Evolutionary conservation across 2,113 vertebrate species (phyloP).

Genomic region (Lipophrys pholis): DNA sequence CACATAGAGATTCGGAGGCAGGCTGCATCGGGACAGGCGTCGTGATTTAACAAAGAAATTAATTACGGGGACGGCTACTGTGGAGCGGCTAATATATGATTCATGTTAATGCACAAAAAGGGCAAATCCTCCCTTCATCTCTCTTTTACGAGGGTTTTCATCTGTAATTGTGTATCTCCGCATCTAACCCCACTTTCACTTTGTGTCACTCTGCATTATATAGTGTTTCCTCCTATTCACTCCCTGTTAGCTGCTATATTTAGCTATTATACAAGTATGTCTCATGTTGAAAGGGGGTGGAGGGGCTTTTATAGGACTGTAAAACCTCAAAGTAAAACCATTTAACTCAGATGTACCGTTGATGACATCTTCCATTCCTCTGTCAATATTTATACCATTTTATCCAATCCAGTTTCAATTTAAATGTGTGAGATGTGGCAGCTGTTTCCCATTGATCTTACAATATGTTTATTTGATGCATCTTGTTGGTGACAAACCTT

Average conservation of each 20-base stretch:
- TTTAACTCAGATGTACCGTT: too few relatives aligned
- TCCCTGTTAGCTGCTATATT: background rate
- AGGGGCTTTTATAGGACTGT: too few relatives aligned
- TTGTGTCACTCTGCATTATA: conserved; percentile 8
- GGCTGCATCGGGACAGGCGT: conserved; percentile 13
- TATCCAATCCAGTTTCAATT: too few relatives aligned
- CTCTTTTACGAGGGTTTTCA: background rate
- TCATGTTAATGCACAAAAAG: conserved; percentile 46
- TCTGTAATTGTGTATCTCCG: conserved; percentile 12
- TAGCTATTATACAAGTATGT: background rate
- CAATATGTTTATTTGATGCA: too few relatives aligned
- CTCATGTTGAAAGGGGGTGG: too few relatives aligned
- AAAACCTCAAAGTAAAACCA: too few relatives aligned
- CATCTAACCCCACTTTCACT: conserved; percentile 6
- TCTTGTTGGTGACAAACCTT: too few relatives aligned
- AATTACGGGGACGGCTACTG: conserved; percentile 51
- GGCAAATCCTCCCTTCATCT: conserved; percentile 15
- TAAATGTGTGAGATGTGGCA: too few relatives aligned
- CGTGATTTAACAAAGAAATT: conserved; percentile 60
- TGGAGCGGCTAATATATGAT: conserved; percentile 47
- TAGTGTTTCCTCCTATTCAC: background rate
- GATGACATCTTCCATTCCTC: too few relatives aligned
- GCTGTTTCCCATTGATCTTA: too few relatives aligned
- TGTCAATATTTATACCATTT: too few relatives aligned
- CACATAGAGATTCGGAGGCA: conserved; percentile 38